Evolutionary conservation across 2,888 invertebrate species (phyloP).

Genomic region (Cataglyphis cursor): DNA sequence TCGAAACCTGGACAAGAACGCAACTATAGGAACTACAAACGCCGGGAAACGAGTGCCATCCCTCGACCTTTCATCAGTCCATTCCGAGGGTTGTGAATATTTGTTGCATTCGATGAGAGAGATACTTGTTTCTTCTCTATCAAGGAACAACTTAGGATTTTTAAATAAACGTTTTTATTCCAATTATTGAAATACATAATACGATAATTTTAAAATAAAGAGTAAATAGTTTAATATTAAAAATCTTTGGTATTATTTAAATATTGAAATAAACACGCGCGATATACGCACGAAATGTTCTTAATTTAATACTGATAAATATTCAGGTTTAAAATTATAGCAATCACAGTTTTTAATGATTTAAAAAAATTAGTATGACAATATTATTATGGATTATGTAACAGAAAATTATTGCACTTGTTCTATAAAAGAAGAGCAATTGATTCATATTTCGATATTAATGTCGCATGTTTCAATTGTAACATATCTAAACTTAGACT

Average conservation of each 20-base stretch:
- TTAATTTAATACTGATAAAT: not conserved
- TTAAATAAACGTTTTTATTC: not conserved
- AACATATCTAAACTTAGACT: not conserved
- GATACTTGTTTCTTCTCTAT: not conserved
- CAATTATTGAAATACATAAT: not conserved
- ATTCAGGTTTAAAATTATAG: not conserved
- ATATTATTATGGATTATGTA: not conserved
- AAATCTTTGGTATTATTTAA: constrained; percentile 10
- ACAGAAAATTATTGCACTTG: not conserved
- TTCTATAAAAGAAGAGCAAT: not conserved
- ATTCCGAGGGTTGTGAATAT: constrained; percentile 26
- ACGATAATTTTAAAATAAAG: not conserved
- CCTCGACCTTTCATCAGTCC: constrained; percentile 61
- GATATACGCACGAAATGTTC: not conserved
- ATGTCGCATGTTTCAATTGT: not conserved
- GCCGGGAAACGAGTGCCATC: constrained; percentile 78
- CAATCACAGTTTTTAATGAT: not conserved
- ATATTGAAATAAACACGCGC: not conserved
- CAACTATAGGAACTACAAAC: constrained; percentile 81
- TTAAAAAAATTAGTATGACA: not conserved
- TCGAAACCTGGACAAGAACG: constrained; percentile 85
- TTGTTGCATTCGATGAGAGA: constrained; percentile 8
- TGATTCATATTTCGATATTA: not conserved
- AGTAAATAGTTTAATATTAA: not conserved
- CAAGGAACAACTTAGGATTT: not conserved